Conservation (phyloP, 2,888 invertebrate genomes). For the Mongoloraphidia duomilia region DNA sequence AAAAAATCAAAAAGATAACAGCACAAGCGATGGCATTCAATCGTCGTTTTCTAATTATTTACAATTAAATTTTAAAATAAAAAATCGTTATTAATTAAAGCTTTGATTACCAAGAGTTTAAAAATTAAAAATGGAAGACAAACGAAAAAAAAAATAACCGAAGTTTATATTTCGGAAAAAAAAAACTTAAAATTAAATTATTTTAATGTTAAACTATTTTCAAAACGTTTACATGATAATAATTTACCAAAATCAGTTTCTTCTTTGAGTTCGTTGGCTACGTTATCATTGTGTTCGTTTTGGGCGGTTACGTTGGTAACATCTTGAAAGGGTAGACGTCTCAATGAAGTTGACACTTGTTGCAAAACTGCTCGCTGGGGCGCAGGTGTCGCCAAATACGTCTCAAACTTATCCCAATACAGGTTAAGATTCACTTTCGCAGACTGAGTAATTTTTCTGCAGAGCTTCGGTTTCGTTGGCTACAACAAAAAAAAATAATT, state of each 20-base stretch:
- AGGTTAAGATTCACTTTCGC: constrained; percentile 48
- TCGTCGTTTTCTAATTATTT: too few relatives aligned
- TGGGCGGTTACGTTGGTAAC: constrained; percentile 19
- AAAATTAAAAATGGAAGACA: too few relatives aligned
- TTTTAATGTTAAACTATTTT: too few relatives aligned
- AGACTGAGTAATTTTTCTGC: constrained; percentile 38
- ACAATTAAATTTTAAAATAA: too few relatives aligned
- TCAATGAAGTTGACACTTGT: constrained; percentile 32
- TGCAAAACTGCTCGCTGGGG: constrained; percentile 30
- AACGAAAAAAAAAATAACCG: too few relatives aligned
- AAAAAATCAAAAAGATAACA: too few relatives aligned
- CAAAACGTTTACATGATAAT: neutral
- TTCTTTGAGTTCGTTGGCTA: constrained; percentile 42
- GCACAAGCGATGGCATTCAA: too few relatives aligned
- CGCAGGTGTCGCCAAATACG: constrained; percentile 34
- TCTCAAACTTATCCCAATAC: constrained; percentile 49
- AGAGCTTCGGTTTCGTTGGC: constrained; percentile 41
- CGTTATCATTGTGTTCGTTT: constrained; percentile 39
- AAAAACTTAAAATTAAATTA: too few relatives aligned
- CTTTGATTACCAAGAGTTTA: too few relatives aligned
- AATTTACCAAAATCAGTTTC: constrained; percentile 30
- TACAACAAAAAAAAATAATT: constrained; percentile 28
- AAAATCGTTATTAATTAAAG: too few relatives aligned
- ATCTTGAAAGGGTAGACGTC: constrained; percentile 29
- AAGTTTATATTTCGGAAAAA: too few relatives aligned